phyloP scores from a whole-genome alignment of 2,888 invertebrate genomes.

The Drosophila borborema region DNA sequence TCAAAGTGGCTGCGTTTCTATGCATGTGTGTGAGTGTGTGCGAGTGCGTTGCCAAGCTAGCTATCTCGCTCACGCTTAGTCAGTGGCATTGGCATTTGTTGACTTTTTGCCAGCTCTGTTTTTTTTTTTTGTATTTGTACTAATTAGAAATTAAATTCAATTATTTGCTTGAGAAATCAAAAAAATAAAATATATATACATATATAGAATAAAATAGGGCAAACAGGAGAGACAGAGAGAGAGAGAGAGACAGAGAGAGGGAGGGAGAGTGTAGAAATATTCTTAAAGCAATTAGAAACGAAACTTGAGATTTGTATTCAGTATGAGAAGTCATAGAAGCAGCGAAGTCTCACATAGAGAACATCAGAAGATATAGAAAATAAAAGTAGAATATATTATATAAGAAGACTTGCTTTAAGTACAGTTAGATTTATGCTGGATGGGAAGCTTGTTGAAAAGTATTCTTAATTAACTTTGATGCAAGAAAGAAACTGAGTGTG shows the following conservation, averaged over 20 bases:
- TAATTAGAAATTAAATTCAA: conserved; percentile 79
- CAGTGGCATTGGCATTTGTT: conserved; percentile 37
- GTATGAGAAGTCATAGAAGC: background rate
- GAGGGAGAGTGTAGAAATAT: background rate
- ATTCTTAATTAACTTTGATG: background rate
- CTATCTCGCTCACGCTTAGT: conserved; percentile 7
- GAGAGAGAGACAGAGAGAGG: background rate
- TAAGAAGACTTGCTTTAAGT: background rate
- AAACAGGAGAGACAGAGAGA: conserved; percentile 1
- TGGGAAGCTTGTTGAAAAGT: background rate
- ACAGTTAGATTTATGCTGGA: background rate
- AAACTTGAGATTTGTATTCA: background rate
- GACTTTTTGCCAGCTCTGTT: conserved; percentile 51
- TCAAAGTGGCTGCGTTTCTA: conserved; percentile 79
- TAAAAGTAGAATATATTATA: background rate
- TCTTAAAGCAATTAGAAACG: conserved; percentile 4
- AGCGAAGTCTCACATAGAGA: background rate
- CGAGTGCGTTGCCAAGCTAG: background rate
- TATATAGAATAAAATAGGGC: conserved; percentile 10
- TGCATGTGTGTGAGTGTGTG: conserved; percentile 29
- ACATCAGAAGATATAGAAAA: background rate
- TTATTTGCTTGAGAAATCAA: conserved; percentile 79
- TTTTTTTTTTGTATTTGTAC: conserved; percentile 37
- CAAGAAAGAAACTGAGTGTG: background rate
- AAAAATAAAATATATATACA: conserved; percentile 19